phyloP scores from a whole-genome alignment of 2,113 vertebrate genomes.

The Mohoua ochrocephala region DNA sequence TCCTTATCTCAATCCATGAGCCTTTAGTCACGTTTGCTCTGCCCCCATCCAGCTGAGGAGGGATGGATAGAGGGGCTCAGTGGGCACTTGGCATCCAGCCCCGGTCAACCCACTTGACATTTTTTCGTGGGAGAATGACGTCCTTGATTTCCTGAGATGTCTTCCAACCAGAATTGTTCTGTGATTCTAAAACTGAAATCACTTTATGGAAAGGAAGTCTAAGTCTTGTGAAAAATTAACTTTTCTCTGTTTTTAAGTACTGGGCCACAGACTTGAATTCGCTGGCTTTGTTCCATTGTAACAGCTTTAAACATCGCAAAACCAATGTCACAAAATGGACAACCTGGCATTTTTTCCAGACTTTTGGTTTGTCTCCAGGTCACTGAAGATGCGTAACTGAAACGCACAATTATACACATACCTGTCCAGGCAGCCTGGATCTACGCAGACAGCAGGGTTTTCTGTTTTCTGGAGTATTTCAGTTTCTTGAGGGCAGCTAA shows the following conservation, averaged over 20 bases:
- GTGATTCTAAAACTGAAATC: not conserved
- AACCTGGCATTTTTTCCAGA: not conserved
- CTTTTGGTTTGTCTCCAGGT: not conserved
- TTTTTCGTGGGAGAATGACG: not conserved
- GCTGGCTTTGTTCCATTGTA: not conserved
- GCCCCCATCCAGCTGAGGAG: not conserved
- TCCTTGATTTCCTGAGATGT: not conserved
- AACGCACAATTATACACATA: not conserved
- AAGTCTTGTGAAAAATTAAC: not conserved
- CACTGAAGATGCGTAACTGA: not conserved
- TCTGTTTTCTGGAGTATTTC: not conserved
- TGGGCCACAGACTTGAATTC: not conserved
- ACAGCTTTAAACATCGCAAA: not conserved
- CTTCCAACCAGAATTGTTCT: not conserved
- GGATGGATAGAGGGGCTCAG: not conserved
- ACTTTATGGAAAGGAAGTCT: not conserved
- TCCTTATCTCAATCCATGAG: rapidly evolving
- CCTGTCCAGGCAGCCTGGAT: not conserved
- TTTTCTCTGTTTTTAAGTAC: not conserved
- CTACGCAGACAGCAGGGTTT: not conserved
- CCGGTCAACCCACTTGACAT: not conserved
- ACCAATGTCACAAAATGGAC: not conserved
- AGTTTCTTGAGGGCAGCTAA: not conserved
- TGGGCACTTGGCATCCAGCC: not conserved
- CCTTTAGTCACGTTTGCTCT: not conserved